Percentiles rank a stretch among this genome's conserved stretches.
Conservation (phyloP, 1,140 invertebrate species). For the Cydia splendana region DNA sequence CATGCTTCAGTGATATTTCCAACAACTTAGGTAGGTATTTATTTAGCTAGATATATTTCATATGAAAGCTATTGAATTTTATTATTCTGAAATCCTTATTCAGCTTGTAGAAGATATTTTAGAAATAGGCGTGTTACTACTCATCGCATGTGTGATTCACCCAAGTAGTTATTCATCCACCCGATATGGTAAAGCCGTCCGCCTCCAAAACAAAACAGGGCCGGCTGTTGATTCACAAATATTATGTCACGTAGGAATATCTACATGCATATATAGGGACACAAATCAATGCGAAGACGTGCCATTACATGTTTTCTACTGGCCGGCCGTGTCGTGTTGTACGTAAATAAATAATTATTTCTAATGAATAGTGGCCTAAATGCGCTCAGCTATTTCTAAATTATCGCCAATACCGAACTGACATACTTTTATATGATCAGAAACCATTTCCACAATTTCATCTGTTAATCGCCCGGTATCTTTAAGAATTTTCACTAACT, state of each 20-base stretch:
- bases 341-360: neutral
- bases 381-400: conserved; percentile 35
- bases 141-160: conserved; percentile 21
- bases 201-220: conserved; percentile 25
- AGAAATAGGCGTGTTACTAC: neutral
- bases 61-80: no score
- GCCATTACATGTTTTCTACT: neutral
- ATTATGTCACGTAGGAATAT: conserved; percentile 6
- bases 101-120: neutral
- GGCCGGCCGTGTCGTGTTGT: neutral
- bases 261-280: neutral
- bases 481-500: conserved; percentile 85
- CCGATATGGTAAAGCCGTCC: conserved; percentile 15
- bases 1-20: no score
- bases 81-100: no score
- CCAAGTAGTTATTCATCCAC: conserved; percentile 17
- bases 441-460: conserved; percentile 82
- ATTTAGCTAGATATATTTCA: no score
- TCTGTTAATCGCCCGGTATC: conserved; percentile 83
- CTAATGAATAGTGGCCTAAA: neutral
- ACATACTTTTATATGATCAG: conserved; percentile 82
- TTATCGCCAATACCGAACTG: conserved; percentile 60
- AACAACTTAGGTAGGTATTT: neutral
- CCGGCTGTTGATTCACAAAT: conserved; percentile 8
- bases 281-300: conserved; percentile 12